Conservation (phyloP, 2,113 vertebrate species). For the Perca schrenkii region DNA sequence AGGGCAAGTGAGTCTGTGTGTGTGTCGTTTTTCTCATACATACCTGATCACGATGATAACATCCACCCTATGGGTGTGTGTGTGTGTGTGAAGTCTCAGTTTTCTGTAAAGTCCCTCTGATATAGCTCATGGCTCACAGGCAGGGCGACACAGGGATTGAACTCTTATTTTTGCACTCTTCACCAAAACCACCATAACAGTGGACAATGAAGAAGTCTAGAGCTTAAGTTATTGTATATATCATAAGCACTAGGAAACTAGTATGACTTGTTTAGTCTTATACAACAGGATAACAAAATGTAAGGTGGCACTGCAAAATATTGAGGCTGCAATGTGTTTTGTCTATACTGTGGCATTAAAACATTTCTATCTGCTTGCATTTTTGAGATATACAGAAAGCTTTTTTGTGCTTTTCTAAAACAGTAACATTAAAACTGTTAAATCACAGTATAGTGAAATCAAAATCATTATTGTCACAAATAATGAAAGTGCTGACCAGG, state of each 20-base stretch:
- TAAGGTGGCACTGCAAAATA: neutral
- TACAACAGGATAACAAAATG: neutral
- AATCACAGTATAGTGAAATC: neutral
- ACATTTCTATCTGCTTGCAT: neutral
- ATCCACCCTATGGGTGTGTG: conserved; percentile 58
- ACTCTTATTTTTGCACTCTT: conserved; percentile 40
- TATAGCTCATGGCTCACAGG: conserved; percentile 56
- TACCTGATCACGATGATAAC: conserved; percentile 83
- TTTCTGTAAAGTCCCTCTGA: conserved; percentile 80
- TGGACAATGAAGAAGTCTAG: neutral
- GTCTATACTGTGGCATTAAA: neutral
- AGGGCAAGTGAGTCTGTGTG: conserved; percentile 84
- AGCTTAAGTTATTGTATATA: neutral
- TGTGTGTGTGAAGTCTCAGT: conserved; percentile 55
- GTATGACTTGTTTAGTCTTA: neutral
- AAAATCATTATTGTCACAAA: neutral
- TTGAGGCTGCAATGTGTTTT: neutral
- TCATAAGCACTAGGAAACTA: neutral
- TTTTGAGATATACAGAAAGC: neutral
- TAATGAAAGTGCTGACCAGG: neutral
- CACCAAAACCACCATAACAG: conserved; percentile 16
- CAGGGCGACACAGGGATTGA: conserved; percentile 52
- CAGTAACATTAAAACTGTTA: neutral
- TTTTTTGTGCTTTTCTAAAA: neutral
- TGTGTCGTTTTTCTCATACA: conserved; percentile 85